These are phyloP conservation scores for Aramus guarauna DNA, from an alignment of 2,113 vertebrate species.

Conservation along the genomic window DNA sequence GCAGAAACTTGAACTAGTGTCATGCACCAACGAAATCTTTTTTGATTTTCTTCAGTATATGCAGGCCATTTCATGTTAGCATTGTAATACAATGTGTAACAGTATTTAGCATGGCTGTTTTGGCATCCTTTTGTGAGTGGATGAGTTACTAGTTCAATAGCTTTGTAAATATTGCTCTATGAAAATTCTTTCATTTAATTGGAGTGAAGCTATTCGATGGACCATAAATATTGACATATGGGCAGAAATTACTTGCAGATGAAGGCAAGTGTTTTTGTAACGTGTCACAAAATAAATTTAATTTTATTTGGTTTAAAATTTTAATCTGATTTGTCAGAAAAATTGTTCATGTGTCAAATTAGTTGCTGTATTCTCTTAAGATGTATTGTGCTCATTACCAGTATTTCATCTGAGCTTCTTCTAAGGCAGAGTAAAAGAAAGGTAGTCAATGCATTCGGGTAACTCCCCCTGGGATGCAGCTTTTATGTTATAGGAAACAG, in stretches of 20 bases:
- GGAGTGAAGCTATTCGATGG: neutral
- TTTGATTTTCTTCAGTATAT: neutral
- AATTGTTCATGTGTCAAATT: neutral
- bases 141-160: neutral
- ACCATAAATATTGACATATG: slow-evolving; percentile 31
- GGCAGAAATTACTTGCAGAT: slow-evolving; percentile 11
- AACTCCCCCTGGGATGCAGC: neutral
- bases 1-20: neutral
- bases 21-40: neutral
- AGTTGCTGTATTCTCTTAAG: neutral
- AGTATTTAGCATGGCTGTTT: neutral
- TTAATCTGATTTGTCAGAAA: slow-evolving; percentile 64
- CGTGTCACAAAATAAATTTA: slow-evolving; percentile 14
- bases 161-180: slow-evolving; percentile 16
- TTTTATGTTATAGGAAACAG: slow-evolving; percentile 1
- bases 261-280: slow-evolving; percentile 25
- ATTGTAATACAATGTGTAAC: neutral
- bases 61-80: neutral
- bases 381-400: slow-evolving; percentile 13
- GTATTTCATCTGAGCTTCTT: neutral
- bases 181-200: slow-evolving; percentile 24
- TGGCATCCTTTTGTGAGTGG: neutral
- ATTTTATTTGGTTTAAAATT: slow-evolving; percentile 54
- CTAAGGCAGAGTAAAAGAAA: neutral
- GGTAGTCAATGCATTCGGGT: neutral